Evolutionary conservation across 2,888 invertebrate genomes (phyloP), one percentile per base, ranked within the genome.

Genomic region (Agrypnus murinus): DNA sequence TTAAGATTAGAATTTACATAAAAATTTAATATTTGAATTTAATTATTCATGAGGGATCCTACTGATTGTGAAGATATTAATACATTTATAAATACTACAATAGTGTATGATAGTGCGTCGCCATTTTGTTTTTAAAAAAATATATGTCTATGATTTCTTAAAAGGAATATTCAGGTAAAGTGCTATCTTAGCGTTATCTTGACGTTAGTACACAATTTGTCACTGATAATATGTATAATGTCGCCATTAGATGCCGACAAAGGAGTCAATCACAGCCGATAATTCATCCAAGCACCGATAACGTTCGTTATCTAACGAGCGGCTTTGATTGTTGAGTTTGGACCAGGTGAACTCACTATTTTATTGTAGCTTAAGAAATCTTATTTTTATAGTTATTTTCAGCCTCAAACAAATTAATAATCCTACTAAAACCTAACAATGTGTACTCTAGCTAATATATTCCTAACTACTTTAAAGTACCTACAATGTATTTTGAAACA

Each of bases 201-300:
- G 38, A 25, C 38, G 53, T 78, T 73, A 66, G 77, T 76, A 78
- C 80, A 81, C 79, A 82, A 80, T 82, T 81, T 80, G 81, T 82
- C 81, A 79, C 73, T 75, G 79, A 81, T 82, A 80, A 80, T 81
- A 78, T 74, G 53, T 78, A 78, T 80, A 77, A 76, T 79, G 81
- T 81, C 81, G 81, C 82, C 81, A 81, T 82, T 80, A 81, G 77
- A 77, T 75, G 79, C 84, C 84, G 84, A 84, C 84, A 84, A 84
- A 84, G 77, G 74, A 79, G 78, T 74, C 82, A 84, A 84, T 83
- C 83, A 81, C 80, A 69, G 77, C 74, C 77, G 82, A 82, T 82
- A 80, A 80, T 78, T 77, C 77, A 77, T 80, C 77, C 80, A 80
- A 25, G 79, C 75, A 79, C 32, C 67, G 82, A 82, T 81, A 81